These are phyloP conservation scores for Procavia capensis DNA, from an alignment of 2,113 vertebrate species.

Conservation along the genomic window DNA sequence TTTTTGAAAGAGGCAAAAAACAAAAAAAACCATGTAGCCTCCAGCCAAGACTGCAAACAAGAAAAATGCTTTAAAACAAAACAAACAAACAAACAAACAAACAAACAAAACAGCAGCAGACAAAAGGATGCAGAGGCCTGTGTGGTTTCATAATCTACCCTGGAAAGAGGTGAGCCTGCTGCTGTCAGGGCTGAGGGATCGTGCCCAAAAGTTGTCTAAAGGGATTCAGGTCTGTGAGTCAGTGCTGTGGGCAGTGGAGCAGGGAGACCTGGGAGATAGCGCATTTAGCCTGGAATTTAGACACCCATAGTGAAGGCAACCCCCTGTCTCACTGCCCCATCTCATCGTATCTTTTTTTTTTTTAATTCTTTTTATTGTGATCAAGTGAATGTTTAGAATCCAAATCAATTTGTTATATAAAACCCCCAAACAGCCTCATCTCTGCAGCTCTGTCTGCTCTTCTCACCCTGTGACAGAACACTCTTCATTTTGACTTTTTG, in stretches of 20 bases:
- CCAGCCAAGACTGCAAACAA: no score
- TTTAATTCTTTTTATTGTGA: no score
- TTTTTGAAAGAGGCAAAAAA: no score
- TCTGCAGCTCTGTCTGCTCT: no score
- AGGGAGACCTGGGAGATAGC: background rate
- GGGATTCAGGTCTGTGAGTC: background rate
- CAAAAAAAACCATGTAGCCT: no score
- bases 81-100: no score
- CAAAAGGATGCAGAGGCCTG: background rate
- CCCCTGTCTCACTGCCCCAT: background rate
- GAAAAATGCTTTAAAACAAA: no score
- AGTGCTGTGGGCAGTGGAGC: background rate
- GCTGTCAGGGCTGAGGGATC: background rate
- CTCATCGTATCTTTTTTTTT: background rate
- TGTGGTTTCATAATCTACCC: background rate
- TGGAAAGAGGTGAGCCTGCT: background rate
- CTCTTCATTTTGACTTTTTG: no score
- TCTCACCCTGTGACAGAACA: no score
- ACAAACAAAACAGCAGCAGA: background rate
- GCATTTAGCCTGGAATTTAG: background rate
- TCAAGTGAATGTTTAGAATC: no score
- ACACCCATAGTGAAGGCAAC: background rate
- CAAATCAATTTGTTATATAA: no score
- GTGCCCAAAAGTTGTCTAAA: background rate
- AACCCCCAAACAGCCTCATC: no score